These are phyloP conservation scores for Anableps anableps DNA, from an alignment of 2,797 vertebrate genomes.

Conservation along the genomic window DNA sequence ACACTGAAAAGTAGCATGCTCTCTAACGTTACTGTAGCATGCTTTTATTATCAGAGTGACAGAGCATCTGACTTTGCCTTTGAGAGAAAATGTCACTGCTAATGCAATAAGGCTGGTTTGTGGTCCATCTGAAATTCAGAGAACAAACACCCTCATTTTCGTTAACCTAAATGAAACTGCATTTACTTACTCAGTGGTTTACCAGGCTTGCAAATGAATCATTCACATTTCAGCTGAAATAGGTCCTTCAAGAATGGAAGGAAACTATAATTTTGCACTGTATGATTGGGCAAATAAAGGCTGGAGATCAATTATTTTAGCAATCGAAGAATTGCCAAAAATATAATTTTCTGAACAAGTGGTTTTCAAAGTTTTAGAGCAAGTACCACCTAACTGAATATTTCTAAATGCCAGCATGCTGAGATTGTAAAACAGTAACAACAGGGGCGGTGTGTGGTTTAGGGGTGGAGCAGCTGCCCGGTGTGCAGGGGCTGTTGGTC, in stretches of 20 bases:
- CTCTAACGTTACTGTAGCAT: not conserved
- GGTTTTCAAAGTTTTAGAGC: not conserved
- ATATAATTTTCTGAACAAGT: not conserved
- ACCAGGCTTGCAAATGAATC: not conserved
- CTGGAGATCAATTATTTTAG: not conserved
- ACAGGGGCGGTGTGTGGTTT: no score
- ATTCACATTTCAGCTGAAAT: not conserved
- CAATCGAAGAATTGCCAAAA: not conserved
- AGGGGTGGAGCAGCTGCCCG: no score
- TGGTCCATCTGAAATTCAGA: conserved; percentile 4
- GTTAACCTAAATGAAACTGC: not conserved
- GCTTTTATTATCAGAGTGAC: conserved; percentile 6
- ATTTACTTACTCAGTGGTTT: conserved; percentile 5
- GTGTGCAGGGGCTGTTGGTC: no score
- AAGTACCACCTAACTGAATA: not conserved
- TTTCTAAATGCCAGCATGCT: not conserved
- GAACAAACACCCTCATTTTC: conserved; percentile 1
- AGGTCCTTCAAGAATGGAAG: not conserved
- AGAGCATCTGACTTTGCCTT: not conserved
- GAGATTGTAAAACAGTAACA: not conserved
- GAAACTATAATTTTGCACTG: not conserved
- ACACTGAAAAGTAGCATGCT: not conserved
- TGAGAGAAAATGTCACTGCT: not conserved
- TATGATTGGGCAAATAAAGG: not conserved
- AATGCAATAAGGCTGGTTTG: not conserved